phyloP scores from a whole-genome alignment of 2,113 vertebrate genomes.

The Mustela lutreola region DNA sequence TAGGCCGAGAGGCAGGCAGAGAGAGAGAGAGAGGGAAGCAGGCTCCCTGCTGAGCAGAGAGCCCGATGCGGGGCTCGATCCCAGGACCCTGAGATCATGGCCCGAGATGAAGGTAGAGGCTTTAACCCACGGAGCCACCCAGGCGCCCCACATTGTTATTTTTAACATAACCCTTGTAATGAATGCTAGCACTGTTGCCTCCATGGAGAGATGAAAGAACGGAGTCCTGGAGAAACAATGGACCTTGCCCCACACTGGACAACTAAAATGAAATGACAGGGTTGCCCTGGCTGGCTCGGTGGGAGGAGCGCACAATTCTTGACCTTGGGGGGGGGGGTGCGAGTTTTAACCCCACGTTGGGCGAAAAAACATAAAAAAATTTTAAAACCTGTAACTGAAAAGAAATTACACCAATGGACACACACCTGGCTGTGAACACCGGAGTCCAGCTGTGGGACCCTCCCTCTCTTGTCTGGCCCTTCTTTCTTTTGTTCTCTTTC shows the following conservation, averaged over 20 bases:
- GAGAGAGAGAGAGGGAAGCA: no score
- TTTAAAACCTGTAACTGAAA: neutral
- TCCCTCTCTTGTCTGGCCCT: neutral
- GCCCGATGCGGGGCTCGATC: no score
- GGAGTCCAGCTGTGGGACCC: neutral
- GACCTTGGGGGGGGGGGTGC: neutral
- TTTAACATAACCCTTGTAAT: neutral
- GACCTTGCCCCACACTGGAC: neutral
- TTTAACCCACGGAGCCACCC: no score
- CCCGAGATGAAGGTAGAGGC: no score
- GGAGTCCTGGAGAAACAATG: neutral
- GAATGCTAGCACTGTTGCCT: neutral
- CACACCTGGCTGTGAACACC: neutral
- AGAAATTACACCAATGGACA: accelerated
- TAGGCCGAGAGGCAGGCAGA: no score
- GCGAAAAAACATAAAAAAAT: neutral
- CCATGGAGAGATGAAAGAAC: neutral
- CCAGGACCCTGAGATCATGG: no score
- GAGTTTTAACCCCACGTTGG: neutral
- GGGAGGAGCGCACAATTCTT: neutral
- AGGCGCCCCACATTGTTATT: neutral
- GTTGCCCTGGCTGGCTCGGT: neutral
- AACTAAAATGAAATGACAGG: neutral
- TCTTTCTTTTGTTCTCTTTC: conserved; percentile 23
- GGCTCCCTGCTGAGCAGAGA: no score